Base-by-base conservation (phyloP, 2,888 invertebrate species). In the Drosophila neotestacea region DNA sequence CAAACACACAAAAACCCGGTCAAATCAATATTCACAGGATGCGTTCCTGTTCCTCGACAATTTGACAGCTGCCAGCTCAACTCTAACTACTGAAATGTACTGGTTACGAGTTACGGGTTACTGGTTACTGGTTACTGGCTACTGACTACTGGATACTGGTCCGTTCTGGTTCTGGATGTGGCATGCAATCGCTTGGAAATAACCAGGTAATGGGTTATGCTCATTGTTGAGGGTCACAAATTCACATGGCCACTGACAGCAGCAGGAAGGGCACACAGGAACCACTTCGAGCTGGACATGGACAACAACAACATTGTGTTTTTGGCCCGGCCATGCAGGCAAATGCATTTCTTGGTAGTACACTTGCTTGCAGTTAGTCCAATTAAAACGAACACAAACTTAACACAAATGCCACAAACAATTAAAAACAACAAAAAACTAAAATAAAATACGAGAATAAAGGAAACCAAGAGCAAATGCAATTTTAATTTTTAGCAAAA, bases 11-110 rank as follows among this genome's bases (percentile, higher is more conserved):
- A 32, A 32, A 62, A 48, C 67, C 52, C 58, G 64, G 62, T 77
- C 76, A 77, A 76, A 70, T 76, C 65, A 76, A 77, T 70, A 75
- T 52, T 13, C 47, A 46, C 67, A 71, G 71, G 56, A 60, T 71
- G 71, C 58, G 59, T 69, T 44, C 42, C 27, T 59, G 28, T 30
- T 47, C 4, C n/a, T 58, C 28, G 46, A 62, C 58, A 77, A 73
- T 73, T 77, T 76, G 78, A 77, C 73, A 76, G 64, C 58, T 64
- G 64, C 27, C 50, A 64, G 32, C 65, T 44, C 41, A 56, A 62
- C 47, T 55, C 38, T 32, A 47, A 28, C 34, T 28, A 47, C 36
- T 56, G 42, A 55, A 55, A 42, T 42, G 46, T 47, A 7, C 46
- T 56, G 46, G 46, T 47, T 58, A 34, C 36, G 13, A 6, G 16